Evolutionary conservation across 1,140 invertebrate species (phyloP).

Genomic region (Saccostrea glomerata): DNA sequence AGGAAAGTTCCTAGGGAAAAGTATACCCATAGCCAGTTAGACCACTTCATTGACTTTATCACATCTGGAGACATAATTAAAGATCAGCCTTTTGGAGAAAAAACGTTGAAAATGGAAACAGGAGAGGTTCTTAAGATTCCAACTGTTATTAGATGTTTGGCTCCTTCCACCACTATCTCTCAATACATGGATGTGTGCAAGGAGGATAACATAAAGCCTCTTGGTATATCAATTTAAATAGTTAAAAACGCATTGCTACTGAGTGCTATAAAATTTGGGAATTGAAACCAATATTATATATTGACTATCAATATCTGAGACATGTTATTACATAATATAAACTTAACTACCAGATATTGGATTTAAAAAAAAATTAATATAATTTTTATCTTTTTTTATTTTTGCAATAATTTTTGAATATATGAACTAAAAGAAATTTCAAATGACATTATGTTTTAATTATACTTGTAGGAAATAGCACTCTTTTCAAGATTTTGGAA

Average conservation of each 20-base stretch:
- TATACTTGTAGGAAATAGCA: conserved; percentile 9
- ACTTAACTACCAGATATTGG: neutral
- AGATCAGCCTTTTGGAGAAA: conserved; percentile 21
- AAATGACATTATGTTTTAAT: too few relatives aligned
- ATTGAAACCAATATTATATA: neutral
- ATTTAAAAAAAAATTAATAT: neutral
- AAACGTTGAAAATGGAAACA: neutral
- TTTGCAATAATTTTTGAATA: neutral
- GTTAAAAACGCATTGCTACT: neutral
- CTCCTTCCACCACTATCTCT: neutral
- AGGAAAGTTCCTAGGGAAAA: neutral
- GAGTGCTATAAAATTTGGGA: neutral
- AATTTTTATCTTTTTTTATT: neutral
- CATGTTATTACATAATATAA: neutral
- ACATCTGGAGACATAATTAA: neutral
- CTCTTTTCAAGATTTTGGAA: neutral
- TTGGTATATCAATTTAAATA: neutral
- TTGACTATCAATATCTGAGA: neutral
- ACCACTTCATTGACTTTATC: conserved; percentile 33
- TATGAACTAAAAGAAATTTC: too few relatives aligned
- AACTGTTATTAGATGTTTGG: conserved; percentile 23
- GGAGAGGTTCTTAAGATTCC: conserved; percentile 10
- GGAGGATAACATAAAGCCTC: neutral
- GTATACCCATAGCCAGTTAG: neutral
- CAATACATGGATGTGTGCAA: conserved; percentile 27